Percentiles rank a stretch among this genome's conserved stretches.
phyloP scores from a whole-genome alignment of 2,113 vertebrate species.

The Equus quagga region DNA sequence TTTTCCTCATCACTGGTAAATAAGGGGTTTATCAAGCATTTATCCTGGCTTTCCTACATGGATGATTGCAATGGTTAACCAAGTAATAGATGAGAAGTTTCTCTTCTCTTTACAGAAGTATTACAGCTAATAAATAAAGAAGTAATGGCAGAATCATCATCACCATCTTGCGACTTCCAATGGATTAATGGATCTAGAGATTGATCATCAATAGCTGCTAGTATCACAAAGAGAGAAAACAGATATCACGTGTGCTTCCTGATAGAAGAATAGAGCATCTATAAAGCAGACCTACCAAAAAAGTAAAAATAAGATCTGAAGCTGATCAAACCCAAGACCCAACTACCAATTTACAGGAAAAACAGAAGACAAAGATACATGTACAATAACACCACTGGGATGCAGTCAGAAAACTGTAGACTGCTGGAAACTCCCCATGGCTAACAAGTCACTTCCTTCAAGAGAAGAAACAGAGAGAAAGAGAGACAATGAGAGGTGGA shows the following conservation, averaged over 20 bases:
- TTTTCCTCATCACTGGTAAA: background rate
- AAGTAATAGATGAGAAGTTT: background rate
- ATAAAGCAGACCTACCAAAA: background rate
- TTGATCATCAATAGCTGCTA: background rate
- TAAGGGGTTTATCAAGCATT: background rate
- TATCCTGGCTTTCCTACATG: background rate
- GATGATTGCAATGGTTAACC: background rate
- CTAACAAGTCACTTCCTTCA: background rate
- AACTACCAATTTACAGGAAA: background rate
- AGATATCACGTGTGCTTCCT: background rate
- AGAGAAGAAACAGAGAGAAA: background rate
- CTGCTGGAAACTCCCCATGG: background rate
- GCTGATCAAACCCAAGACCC: background rate
- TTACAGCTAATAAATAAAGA: background rate
- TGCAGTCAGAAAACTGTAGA: background rate
- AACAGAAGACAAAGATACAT: background rate
- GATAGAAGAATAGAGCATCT: background rate
- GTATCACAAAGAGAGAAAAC: background rate
- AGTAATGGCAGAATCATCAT: background rate
- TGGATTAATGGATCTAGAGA: background rate
- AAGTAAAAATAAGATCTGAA: background rate
- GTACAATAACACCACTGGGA: background rate
- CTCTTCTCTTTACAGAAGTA: background rate
- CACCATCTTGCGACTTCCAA: constrained; percentile 10
- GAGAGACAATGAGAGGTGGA: background rate